Conservation (phyloP, 2,888 invertebrate species). For the Amorpha juglandis region DNA sequence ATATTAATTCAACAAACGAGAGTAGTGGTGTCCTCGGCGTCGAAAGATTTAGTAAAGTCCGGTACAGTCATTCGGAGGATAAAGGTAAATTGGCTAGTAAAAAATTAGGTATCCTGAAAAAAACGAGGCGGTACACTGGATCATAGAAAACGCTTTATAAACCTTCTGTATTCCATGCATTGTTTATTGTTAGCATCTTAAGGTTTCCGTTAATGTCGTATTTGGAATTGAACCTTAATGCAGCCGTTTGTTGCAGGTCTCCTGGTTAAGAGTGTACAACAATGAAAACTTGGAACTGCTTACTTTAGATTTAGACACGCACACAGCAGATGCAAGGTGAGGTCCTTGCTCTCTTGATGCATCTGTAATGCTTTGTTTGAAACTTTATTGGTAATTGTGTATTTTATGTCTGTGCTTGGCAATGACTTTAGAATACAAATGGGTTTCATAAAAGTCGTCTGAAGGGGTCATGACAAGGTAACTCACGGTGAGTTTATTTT, state of each 20-base stretch:
- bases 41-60: too few relatives aligned
- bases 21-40: too few relatives aligned
- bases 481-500: too few relatives aligned
- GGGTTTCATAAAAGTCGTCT: background rate
- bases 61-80: too few relatives aligned
- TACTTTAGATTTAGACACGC: slow-evolving; percentile 87
- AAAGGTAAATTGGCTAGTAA: too few relatives aligned
- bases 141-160: too few relatives aligned
- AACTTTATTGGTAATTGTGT: background rate
- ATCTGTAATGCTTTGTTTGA: background rate
- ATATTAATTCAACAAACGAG: too few relatives aligned
- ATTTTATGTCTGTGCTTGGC: background rate
- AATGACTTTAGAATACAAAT: background rate
- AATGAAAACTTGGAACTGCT: slow-evolving; percentile 87
- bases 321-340: slow-evolving; percentile 86
- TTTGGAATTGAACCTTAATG: background rate
- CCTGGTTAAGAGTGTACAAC: slow-evolving; percentile 87
- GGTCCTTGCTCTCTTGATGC: background rate
- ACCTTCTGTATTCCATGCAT: too few relatives aligned
- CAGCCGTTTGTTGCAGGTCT: slow-evolving; percentile 81
- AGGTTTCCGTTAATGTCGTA: too few relatives aligned
- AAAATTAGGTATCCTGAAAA: too few relatives aligned
- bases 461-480: background rate
- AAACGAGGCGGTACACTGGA: too few relatives aligned
- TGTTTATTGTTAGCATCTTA: too few relatives aligned